Base-by-base conservation (phyloP, 92 coral and sea anemone species). In the Epizoanthus fatuus region DNA sequence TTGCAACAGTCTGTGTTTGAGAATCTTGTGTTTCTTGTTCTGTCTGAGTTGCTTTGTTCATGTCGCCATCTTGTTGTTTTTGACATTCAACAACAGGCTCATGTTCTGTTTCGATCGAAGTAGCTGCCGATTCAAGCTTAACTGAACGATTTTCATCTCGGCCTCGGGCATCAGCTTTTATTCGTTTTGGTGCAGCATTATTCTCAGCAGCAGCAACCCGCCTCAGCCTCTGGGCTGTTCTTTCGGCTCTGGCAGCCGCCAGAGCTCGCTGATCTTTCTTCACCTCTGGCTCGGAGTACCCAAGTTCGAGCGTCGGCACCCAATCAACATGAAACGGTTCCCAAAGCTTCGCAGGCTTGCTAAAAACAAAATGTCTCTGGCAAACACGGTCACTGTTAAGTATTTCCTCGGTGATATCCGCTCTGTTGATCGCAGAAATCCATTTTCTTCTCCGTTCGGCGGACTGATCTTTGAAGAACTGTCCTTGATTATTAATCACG, bases 401-500 rank as follows among this genome's bases (percentile, higher is more conserved):
- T 63, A 47, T 86, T 16, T 52, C 72, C 56, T 86, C 86, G 51
- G 79, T 86, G 35, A 86, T 51, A 57, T 86, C 85, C 7, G 37
- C 77, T 52, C 90, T 77, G 37, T 78, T 86, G 37, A 86, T 86
- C 45, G 67, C 85, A 32, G 90, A 64, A 86, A 77, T 86, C 90
- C 85, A 86, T n/a, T 60, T 15, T 63, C 78, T 52, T 65, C 90
- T 64, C 15, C 60, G 8, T 39, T 44, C 85, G 40, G 79, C 29
- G 47, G 66, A 75, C 49, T 75, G 64, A 22, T 86, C 69, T 52
- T 86, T 84, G 22, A 45, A 8, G 49, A 25, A 39, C 35, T 86
- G 84, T 22, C 90, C 82, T 84, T 84, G 88, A 72, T 77, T 77
- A 29, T 39, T 52, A 4, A 86, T 49, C 3, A 77, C 85, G 11